phyloP scores from a whole-genome alignment of 2,113 vertebrate species.

The Nipponia nippon region DNA sequence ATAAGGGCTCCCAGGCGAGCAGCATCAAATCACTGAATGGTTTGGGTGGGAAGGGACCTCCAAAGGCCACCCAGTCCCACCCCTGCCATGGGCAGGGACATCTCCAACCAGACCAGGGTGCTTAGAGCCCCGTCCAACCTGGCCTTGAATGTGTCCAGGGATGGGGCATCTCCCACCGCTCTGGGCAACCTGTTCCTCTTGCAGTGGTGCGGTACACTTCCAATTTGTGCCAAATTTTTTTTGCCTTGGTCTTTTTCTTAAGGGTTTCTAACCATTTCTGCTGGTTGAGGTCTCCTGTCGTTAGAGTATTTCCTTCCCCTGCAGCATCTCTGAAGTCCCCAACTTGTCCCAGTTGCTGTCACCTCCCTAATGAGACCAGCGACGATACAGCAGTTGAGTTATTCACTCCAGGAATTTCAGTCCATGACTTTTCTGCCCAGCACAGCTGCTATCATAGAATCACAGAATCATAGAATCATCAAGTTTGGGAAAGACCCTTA shows the following conservation, averaged over 20 bases:
- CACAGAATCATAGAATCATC: no score
- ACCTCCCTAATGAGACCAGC: not conserved
- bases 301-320: not conserved
- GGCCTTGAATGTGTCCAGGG: rapidly evolving
- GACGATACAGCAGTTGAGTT: not conserved
- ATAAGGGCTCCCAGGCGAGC: not conserved
- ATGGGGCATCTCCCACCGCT: not conserved
- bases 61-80: rapidly evolving
- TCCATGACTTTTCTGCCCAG: not conserved
- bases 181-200: not conserved
- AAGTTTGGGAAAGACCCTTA: no score
- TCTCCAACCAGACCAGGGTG: rapidly evolving
- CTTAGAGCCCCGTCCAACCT: not conserved
- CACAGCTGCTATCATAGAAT: not conserved
- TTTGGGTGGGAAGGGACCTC: not conserved
- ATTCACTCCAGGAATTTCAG: not conserved
- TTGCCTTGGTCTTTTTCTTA: not conserved
- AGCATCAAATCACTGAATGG: rapidly evolving
- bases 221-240: not conserved
- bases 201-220: not conserved
- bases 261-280: not conserved
- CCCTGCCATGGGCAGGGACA: not conserved
- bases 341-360: not conserved
- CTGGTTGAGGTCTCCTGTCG: not conserved
- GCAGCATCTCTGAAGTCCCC: not conserved